Evolutionary conservation across 2,797 vertebrate species (phyloP).

Genomic region (Hypotaenidia okinawae): DNA sequence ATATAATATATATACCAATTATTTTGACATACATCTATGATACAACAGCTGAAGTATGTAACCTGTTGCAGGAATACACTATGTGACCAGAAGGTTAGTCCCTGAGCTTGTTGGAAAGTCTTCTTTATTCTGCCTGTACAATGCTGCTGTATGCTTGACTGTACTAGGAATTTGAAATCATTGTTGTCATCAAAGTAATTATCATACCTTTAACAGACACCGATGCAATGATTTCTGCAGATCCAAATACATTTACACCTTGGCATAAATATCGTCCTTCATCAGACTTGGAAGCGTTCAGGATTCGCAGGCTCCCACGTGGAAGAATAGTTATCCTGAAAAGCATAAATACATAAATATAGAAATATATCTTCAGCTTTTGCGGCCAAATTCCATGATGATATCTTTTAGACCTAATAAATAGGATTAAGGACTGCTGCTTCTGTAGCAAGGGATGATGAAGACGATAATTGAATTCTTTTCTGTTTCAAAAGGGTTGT

Average conservation of each 20-base stretch:
- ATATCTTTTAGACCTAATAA: slow-evolving; percentile 23
- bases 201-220: slow-evolving; percentile 95
- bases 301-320: slow-evolving; percentile 90
- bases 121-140: background rate
- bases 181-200: background rate
- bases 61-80: background rate
- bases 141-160: background rate
- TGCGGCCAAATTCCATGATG: background rate
- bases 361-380: slow-evolving; percentile 3
- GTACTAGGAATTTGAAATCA: background rate
- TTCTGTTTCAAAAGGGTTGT: slow-evolving; percentile 23
- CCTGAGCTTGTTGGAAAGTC: background rate
- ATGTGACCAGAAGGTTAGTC: background rate
- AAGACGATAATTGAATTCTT: slow-evolving; percentile 5
- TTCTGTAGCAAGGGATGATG: background rate
- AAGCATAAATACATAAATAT: slow-evolving; percentile 57
- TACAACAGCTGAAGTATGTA: background rate
- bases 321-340: slow-evolving; percentile 90
- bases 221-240: slow-evolving; percentile 89
- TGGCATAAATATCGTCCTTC: slow-evolving; percentile 91
- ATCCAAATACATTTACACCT: slow-evolving; percentile 92
- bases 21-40: background rate
- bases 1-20: background rate
- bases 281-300: slow-evolving; percentile 91
- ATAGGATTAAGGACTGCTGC: background rate